Conservation (phyloP, 2,888 invertebrate genomes). For the Uloborus plumipes region DNA sequence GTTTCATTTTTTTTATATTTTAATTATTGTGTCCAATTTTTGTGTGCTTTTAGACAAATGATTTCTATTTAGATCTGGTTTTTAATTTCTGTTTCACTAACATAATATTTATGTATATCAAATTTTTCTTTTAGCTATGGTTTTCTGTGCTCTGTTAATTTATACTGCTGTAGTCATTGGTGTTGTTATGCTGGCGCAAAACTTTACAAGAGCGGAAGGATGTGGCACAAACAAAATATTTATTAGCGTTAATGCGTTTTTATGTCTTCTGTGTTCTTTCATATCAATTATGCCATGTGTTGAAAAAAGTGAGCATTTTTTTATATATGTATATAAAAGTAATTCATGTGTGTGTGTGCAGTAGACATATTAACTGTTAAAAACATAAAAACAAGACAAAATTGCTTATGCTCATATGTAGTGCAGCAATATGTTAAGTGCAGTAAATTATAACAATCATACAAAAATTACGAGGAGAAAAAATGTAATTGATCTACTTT, state of each 20-base stretch:
- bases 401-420: too few relatives aligned
- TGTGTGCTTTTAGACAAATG: not conserved
- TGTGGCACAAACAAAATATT: constrained; percentile 72
- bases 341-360: too few relatives aligned
- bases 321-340: too few relatives aligned
- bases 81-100: not conserved
- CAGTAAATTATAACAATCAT: too few relatives aligned
- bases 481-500: too few relatives aligned
- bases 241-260: constrained; percentile 71
- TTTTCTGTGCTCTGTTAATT: constrained; percentile 70
- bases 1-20: not conserved
- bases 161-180: constrained; percentile 69
- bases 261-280: constrained; percentile 71
- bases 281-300: constrained; percentile 71
- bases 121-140: constrained; percentile 68
- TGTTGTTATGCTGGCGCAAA: constrained; percentile 70
- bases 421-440: too few relatives aligned
- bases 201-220: constrained; percentile 70
- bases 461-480: too few relatives aligned
- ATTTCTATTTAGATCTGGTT: not conserved
- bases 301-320: constrained; percentile 70
- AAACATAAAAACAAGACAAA: too few relatives aligned
- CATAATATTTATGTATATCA: not conserved
- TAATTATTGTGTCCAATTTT: too few relatives aligned
- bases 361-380: too few relatives aligned